These are phyloP conservation scores for Staurois parvus DNA, from an alignment of 2,797 vertebrate genomes.

Conservation along the genomic window DNA sequence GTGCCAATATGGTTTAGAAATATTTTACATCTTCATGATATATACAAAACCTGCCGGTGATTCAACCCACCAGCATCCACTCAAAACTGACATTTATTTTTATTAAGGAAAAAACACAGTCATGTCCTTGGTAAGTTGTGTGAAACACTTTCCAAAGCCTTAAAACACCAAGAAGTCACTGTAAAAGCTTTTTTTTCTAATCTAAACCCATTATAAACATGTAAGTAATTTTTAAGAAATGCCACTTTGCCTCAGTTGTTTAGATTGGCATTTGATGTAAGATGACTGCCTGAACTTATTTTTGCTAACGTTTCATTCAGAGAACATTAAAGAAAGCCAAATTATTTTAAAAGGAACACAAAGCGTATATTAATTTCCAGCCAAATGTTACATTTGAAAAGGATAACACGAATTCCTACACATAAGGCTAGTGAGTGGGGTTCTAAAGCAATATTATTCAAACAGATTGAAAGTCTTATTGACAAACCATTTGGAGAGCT, in stretches of 20 bases:
- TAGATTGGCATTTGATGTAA: neutral
- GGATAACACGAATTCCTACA: neutral
- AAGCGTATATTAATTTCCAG: neutral
- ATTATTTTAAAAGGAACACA: neutral
- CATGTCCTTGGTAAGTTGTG: too few species aligned
- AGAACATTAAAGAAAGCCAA: neutral
- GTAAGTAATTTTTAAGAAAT: neutral
- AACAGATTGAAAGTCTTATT: neutral
- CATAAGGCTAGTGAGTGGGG: too few species aligned
- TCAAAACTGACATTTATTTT: too few species aligned
- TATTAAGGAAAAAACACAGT: too few species aligned
- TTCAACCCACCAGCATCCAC: too few species aligned
- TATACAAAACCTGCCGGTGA: too few species aligned
- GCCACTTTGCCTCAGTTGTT: neutral
- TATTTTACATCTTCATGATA: too few species aligned
- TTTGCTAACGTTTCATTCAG: neutral
- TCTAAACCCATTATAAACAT: neutral
- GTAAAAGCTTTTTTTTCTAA: neutral
- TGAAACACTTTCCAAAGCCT: too few species aligned
- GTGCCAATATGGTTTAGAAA: too few species aligned
- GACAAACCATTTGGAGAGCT: neutral
- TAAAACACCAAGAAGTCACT: too few species aligned
- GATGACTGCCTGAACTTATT: neutral
- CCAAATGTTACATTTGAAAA: neutral
- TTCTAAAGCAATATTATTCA: neutral